phyloP scores from a whole-genome alignment of 2,888 invertebrate species.

The Artemia sp. region DNA sequence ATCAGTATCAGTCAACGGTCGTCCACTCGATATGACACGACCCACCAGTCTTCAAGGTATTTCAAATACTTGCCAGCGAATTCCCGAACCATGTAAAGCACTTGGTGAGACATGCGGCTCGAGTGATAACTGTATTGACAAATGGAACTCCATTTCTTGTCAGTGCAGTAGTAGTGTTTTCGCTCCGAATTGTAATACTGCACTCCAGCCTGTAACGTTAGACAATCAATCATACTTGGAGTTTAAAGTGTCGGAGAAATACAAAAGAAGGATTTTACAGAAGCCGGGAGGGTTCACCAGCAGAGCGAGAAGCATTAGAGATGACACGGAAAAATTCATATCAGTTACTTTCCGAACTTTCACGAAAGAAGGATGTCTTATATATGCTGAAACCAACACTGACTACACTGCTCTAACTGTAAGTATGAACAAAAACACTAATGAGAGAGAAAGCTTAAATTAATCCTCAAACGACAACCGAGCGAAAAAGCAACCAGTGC shows the following conservation, averaged over 20 bases:
- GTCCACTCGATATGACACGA: constrained; percentile 58
- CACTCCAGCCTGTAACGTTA: constrained; percentile 60
- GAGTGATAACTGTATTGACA: constrained; percentile 57
- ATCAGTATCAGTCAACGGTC: constrained; percentile 70
- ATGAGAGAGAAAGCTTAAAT: too few species aligned
- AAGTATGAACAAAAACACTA: constrained; percentile 23
- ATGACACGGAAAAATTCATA: constrained; percentile 31
- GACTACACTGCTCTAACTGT: constrained; percentile 66
- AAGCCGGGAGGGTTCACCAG: constrained; percentile 41
- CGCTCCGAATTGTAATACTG: constrained; percentile 59
- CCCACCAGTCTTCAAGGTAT: constrained; percentile 55
- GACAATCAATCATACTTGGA: constrained; percentile 59
- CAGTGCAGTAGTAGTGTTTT: constrained; percentile 39
- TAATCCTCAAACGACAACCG: too few species aligned
- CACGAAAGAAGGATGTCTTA: constrained; percentile 56
- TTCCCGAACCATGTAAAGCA: constrained; percentile 31
- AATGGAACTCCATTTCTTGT: constrained; percentile 55
- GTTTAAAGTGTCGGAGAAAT: constrained; percentile 50
- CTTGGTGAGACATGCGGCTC: constrained; percentile 40
- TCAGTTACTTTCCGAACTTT: constrained; percentile 65
- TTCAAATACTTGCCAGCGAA: constrained; percentile 55
- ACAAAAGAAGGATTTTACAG: constrained; percentile 40
- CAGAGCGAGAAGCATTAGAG: constrained; percentile 30
- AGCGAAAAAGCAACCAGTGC: too few species aligned
- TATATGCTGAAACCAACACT: constrained; percentile 69